Evolutionary conservation across 2,113 vertebrate genomes (phyloP), one percentile per base, ranked within the genome.

Genomic region (Helogale parvula): DNA sequence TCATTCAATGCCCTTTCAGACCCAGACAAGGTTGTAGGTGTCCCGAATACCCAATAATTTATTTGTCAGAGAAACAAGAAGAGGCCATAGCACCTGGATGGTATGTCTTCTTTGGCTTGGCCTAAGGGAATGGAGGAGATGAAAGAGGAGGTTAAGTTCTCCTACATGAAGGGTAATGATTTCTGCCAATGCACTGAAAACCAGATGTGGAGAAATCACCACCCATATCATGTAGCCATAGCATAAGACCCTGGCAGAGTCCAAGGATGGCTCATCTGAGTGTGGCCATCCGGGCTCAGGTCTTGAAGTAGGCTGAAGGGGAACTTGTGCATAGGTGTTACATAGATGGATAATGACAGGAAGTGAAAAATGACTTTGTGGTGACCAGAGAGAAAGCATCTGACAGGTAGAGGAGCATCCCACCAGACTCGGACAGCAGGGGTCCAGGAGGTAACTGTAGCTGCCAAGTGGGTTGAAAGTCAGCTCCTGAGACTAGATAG

Each of bases 1-100:
- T 69, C 79, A 84, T 65, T 68, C 68, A 72, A 0, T 94, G 96
- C 50, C 97, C 93, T 97, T 97, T 65, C 33, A 54, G 88, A 90
- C 21, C 79, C 96, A 98, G 97, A 98, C 98, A 98, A 98, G 97
- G 98, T 96, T 98, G 94, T 65, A 96, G 76, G 66, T 97, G 97
- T 8, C 65, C 66, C 12, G 92, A 97, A 98, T 98, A 96, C 4
- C 83, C 97, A 97, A 96, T 97, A 96, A 95, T 97, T 96, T 50
- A 77, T 87, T 79, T 38, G 31, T 31, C 52, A 81, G 57, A 68
- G 54, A 90, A 68, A 31, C 41, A 87, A 74, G 69, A 93, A 95
- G 82, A 90, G 21, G 47, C 33, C 45, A 14, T n/a, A 71, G 16
- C 31, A 90, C 35, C 87, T 91, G 50, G 79, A 71, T 41, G 90